Evolutionary conservation across 1,140 invertebrate genomes (phyloP).

Genomic region (Hycleus cichorii): DNA sequence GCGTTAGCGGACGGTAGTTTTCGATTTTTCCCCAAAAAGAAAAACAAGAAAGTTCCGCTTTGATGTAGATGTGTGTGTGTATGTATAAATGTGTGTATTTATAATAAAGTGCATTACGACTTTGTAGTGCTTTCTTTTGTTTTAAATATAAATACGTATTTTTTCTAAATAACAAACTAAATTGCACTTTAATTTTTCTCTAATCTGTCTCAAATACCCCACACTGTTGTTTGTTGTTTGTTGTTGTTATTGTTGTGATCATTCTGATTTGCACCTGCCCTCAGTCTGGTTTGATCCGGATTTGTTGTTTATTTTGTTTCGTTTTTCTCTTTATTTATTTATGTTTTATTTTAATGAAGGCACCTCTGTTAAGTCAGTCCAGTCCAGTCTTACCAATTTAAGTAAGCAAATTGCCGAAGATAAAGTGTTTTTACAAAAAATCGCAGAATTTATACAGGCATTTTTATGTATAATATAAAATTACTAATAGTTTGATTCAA

Average conservation of each 20-base stretch:
- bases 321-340: slow-evolving; percentile 38
- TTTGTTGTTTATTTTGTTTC: slow-evolving; percentile 23
- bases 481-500: slow-evolving; percentile 37
- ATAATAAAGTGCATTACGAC: too few relatives aligned
- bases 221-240: not conserved
- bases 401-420: slow-evolving; percentile 38
- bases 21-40: not conserved
- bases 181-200: slow-evolving; percentile 29
- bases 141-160: not conserved
- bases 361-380: slow-evolving; percentile 40
- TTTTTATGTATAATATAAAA: slow-evolving; percentile 28
- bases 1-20: not conserved
- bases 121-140: not conserved
- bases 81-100: too few relatives aligned
- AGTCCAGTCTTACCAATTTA: slow-evolving; percentile 41
- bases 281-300: slow-evolving; percentile 37
- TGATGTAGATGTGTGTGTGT: too few relatives aligned
- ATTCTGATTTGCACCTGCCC: slow-evolving; percentile 32
- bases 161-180: slow-evolving; percentile 24
- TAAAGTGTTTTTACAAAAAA: slow-evolving; percentile 36
- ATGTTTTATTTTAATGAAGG: slow-evolving; percentile 35
- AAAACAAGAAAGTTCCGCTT: too few relatives aligned
- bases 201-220: slow-evolving; percentile 2
- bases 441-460: slow-evolving; percentile 32
- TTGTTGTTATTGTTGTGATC: slow-evolving; percentile 7